Evolutionary conservation across 2,797 vertebrate genomes (phyloP).

Genomic region (Coreius guichenoti): DNA sequence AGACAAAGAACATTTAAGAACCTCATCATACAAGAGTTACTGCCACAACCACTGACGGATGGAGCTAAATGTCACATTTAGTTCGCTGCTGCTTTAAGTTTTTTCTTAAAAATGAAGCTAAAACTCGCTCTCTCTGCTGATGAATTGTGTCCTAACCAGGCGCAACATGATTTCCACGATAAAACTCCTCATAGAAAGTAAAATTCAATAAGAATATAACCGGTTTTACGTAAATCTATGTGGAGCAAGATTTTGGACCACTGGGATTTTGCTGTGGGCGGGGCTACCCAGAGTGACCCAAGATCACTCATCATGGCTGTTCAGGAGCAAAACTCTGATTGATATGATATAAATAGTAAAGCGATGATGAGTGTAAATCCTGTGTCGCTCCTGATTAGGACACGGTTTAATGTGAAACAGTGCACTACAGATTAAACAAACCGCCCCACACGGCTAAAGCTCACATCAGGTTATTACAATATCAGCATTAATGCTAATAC

Average conservation of each 20-base stretch:
- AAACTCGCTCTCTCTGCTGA: slow-evolving; percentile 36
- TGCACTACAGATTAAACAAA: slow-evolving; percentile 35
- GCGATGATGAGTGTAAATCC: not conserved
- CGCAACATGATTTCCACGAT: not conserved
- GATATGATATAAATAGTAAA: not conserved
- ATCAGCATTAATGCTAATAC: slow-evolving; percentile 66
- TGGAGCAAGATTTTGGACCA: not conserved
- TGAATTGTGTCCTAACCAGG: slow-evolving; percentile 6
- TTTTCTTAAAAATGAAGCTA: slow-evolving; percentile 69
- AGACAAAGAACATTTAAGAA: slow-evolving; percentile 64
- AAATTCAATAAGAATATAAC: not conserved
- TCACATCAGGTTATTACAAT: slow-evolving; percentile 39
- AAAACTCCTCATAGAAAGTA: too few species aligned
- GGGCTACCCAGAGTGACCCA: not conserved
- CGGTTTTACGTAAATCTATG: not conserved
- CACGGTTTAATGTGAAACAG: slow-evolving; percentile 16
- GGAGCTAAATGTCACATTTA: slow-evolving; percentile 54
- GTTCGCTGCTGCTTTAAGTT: slow-evolving; percentile 60
- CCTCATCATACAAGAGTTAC: slow-evolving; percentile 61
- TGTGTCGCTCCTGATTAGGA: slow-evolving; percentile 27
- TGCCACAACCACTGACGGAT: slow-evolving; percentile 62
- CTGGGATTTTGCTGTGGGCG: not conserved
- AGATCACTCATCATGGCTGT: not conserved
- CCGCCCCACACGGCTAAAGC: slow-evolving; percentile 19
- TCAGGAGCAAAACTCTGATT: not conserved